These are phyloP conservation scores for Chionoecetes opilio DNA, from an alignment of 1,140 invertebrate genomes.

Conservation along the genomic window DNA sequence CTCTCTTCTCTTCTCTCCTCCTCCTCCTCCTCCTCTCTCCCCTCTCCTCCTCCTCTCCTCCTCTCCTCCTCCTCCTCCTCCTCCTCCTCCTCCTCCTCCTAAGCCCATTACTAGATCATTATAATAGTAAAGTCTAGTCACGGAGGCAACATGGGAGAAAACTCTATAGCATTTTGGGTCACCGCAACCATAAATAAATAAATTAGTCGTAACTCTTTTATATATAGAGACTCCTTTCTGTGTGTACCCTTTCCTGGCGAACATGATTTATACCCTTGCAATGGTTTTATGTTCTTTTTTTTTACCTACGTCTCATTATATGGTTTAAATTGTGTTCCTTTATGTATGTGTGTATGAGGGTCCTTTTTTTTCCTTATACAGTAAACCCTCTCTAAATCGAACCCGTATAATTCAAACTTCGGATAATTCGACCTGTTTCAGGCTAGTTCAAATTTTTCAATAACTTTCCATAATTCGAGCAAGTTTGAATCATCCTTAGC, in stretches of 20 bases:
- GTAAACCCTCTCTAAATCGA: too few species aligned
- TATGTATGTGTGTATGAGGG: too few species aligned
- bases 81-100: constrained; percentile 12
- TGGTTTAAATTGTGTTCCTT: too few species aligned
- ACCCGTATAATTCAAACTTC: too few species aligned
- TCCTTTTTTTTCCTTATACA: too few species aligned
- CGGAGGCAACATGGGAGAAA: not conserved
- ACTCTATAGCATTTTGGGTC: constrained; percentile 28
- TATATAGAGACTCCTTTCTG: not conserved
- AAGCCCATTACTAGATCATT: not conserved
- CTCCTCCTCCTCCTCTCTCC: not conserved
- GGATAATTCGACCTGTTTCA: too few species aligned
- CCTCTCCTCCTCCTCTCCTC: too few species aligned
- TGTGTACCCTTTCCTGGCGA: not conserved
- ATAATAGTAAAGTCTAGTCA: not conserved
- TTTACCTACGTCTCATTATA: not conserved
- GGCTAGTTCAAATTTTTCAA: too few species aligned
- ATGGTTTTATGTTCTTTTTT: not conserved
- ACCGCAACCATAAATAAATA: not conserved
- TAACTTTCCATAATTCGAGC: too few species aligned
- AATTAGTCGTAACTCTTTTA: constrained; percentile 13
- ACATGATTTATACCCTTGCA: not conserved
- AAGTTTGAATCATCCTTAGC: too few species aligned
- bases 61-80: not conserved
- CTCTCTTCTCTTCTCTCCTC: not conserved